phyloP scores from a whole-genome alignment of 2,113 vertebrate genomes.

The Ondatra zibethicus region DNA sequence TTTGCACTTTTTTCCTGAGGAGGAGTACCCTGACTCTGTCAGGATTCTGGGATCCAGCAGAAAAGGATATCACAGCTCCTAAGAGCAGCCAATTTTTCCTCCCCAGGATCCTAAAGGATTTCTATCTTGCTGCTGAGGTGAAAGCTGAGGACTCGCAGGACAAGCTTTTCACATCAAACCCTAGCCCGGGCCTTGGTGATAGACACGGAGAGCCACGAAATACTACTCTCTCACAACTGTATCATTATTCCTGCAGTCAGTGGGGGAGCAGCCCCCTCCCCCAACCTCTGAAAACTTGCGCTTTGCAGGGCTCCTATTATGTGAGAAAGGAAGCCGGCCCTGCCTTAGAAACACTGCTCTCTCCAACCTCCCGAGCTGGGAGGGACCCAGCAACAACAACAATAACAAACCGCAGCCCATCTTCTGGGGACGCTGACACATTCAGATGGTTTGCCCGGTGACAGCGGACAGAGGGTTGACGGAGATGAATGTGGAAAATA shows the following conservation, averaged over 20 bases:
- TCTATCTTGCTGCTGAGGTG: background rate
- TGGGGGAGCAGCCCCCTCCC: background rate
- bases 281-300: background rate
- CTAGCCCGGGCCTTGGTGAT: background rate
- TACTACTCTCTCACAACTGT: background rate
- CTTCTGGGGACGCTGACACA: constrained; percentile 60
- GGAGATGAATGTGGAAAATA: constrained; percentile 35
- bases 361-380: background rate
- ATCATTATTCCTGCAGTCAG: background rate
- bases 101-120: background rate
- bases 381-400: background rate
- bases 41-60: background rate
- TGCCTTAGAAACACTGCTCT: background rate
- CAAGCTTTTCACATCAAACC: background rate
- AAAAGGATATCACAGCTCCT: constrained; percentile 17
- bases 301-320: background rate
- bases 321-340: background rate
- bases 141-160: background rate
- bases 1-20: background rate
- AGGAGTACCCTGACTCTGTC: background rate
- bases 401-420: background rate
- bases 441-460: constrained; percentile 31
- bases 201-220: background rate
- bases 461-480: constrained; percentile 51
- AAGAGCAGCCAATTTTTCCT: background rate